Evolutionary conservation across 1,140 invertebrate genomes (phyloP).

Genomic region (Leptopilina clavipes): DNA sequence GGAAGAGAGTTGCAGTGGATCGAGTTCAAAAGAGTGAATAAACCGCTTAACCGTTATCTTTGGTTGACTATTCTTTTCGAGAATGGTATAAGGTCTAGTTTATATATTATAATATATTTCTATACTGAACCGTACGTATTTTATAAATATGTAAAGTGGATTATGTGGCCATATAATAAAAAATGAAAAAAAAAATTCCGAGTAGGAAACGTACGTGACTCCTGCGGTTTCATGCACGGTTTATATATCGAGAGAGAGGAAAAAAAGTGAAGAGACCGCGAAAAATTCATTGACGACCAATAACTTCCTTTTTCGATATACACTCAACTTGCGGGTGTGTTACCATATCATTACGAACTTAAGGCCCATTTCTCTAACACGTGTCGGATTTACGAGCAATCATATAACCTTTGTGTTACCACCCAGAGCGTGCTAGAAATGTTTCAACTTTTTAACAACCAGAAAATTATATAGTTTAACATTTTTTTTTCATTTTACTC

Average conservation of each 20-base stretch:
- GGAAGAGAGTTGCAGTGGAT: conserved; percentile 11
- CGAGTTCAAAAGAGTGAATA: conserved; percentile 31
- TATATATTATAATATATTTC: conserved; percentile 3
- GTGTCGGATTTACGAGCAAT: conserved; percentile 24
- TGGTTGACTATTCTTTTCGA: conserved; percentile 23
- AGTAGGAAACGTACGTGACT: conserved; percentile 2
- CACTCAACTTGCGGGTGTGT: neutral
- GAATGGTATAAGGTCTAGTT: neutral
- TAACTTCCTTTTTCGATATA: conserved; percentile 32
- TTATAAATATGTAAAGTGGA: neutral
- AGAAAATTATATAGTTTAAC: conserved; percentile 12
- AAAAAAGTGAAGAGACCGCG: conserved; percentile 1
- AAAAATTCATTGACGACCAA: conserved; percentile 25
- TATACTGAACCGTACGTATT: neutral
- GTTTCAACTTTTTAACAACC: conserved; percentile 1
- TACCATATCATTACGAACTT: conserved; percentile 9
- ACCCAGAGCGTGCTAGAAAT: neutral
- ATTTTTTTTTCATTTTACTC: too few relatives aligned
- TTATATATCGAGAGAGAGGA: neutral
- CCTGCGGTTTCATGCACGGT: conserved; percentile 6
- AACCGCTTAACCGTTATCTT: conserved; percentile 29
- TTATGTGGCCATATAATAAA: neutral
- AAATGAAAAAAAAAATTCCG: neutral
- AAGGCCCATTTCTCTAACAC: conserved; percentile 21
- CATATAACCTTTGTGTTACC: conserved; percentile 26